phyloP scores from a whole-genome alignment of 2,888 invertebrate species.

The Philonicus albiceps region DNA sequence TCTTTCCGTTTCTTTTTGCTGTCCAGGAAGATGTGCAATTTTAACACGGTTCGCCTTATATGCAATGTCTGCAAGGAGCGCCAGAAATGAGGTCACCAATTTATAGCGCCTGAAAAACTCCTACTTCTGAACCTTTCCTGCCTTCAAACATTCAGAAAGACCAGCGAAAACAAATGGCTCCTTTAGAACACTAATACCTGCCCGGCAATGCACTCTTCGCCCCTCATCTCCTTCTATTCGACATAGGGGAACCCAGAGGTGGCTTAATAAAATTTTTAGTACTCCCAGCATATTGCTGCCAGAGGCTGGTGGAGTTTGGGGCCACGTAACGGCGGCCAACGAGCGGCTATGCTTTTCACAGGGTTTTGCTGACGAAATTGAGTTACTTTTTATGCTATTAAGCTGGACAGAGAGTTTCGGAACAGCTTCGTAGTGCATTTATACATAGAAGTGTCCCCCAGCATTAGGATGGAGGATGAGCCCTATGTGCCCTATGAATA shows the following conservation, averaged over 20 bases:
- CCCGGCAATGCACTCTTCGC: neutral
- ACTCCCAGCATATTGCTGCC: neutral
- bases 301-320: neutral
- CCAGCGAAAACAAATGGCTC: conserved; percentile 10
- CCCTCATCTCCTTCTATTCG: neutral
- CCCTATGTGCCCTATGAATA: no score
- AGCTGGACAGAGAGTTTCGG: neutral
- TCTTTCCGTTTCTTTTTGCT: neutral
- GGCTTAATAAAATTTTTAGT: neutral
- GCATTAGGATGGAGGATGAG: no score
- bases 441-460: no score
- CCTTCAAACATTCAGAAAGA: neutral
- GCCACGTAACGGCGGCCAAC: neutral
- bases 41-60: neutral
- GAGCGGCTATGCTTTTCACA: neutral
- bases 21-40: neutral
- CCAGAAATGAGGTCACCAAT: conserved; percentile 6
- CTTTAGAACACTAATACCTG: conserved; percentile 5
- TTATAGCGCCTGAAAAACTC: neutral
- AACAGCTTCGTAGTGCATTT: neutral
- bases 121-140: neutral
- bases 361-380: neutral
- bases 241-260: neutral
- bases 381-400: conserved; percentile 2
- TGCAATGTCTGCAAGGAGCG: neutral